Evolutionary conservation across 2,797 vertebrate species (phyloP).

Genomic region (Tolypeutes matacus): DNA sequence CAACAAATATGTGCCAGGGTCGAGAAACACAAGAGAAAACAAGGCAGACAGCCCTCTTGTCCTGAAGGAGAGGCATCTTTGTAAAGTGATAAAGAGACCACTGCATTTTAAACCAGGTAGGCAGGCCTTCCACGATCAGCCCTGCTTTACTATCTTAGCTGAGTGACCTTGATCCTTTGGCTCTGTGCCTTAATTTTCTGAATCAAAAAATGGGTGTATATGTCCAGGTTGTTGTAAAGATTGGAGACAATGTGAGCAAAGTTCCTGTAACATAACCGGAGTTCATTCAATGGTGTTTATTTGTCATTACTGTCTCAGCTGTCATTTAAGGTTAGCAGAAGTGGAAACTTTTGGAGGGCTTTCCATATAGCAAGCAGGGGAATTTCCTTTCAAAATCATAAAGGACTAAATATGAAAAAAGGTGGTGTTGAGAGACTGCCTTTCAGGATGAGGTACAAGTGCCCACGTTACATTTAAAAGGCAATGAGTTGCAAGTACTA

Average conservation of each 20-base stretch:
- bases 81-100: neutral
- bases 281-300: neutral
- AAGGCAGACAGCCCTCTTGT: neutral
- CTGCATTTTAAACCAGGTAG: neutral
- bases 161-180: neutral
- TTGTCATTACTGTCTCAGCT: neutral
- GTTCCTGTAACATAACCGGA: neutral
- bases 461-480: neutral
- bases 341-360: neutral
- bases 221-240: neutral
- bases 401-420: neutral
- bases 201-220: neutral
- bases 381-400: neutral
- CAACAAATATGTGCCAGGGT: neutral
- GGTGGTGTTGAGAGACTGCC: neutral
- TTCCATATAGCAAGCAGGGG: neutral
- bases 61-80: neutral
- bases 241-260: neutral
- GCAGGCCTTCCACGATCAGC: fast-evolving
- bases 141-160: neutral
- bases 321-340: neutral
- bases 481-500: neutral
- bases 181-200: neutral
- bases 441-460: neutral
- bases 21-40: no score